phyloP scores from a whole-genome alignment of 2,113 vertebrate genomes.

The Excalfactoria chinensis region DNA sequence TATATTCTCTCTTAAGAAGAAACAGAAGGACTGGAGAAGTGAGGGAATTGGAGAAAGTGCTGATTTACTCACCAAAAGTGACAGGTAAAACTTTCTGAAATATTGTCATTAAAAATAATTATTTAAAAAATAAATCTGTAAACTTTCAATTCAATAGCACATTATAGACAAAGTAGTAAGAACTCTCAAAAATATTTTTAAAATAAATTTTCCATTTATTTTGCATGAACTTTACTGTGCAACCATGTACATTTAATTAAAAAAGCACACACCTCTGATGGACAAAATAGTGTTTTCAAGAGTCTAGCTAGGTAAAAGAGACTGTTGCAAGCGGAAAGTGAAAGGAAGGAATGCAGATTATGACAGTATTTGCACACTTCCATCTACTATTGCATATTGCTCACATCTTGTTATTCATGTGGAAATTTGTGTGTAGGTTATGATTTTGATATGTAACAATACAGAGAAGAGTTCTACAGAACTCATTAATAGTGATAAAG shows the following conservation, averaged over 20 bases:
- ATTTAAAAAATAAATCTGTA: neutral
- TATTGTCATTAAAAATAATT: neutral
- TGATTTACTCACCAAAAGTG: neutral
- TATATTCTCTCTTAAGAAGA: neutral
- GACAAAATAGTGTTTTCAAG: neutral
- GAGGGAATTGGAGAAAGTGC: neutral
- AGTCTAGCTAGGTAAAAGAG: neutral
- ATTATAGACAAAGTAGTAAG: neutral
- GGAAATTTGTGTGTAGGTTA: neutral
- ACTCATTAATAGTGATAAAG: conserved; percentile 47
- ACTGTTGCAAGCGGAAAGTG: neutral
- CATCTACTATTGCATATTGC: neutral
- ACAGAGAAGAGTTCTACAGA: neutral
- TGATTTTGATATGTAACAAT: neutral
- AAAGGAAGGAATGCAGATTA: neutral
- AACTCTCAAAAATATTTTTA: neutral
- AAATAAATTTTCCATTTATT: neutral
- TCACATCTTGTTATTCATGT: neutral
- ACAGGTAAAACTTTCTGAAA: neutral
- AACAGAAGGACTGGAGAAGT: neutral
- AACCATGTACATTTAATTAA: neutral
- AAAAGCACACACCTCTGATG: neutral
- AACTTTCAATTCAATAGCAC: neutral
- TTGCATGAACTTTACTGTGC: neutral
- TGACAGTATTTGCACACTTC: neutral